These are phyloP conservation scores for Planiliza haematocheilus DNA, from an alignment of 2,113 vertebrate species.

Conservation along the genomic window DNA sequence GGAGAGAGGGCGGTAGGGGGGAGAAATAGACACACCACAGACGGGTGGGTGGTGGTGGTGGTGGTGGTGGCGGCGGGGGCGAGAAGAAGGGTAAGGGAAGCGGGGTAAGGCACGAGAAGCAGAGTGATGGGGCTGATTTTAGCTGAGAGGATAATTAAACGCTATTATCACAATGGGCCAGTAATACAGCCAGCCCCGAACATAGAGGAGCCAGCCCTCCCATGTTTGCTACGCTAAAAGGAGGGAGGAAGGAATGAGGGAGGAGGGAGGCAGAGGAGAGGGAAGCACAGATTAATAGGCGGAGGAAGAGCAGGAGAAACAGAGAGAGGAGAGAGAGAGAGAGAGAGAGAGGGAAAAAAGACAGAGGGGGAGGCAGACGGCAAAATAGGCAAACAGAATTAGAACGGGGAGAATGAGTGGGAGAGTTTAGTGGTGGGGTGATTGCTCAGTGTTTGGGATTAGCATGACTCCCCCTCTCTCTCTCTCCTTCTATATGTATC, in stretches of 20 bases:
- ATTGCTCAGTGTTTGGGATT: conserved; percentile 82
- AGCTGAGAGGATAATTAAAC: conserved; percentile 81
- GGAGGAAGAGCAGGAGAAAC: too few relatives aligned
- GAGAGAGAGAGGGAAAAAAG: conserved; percentile 55
- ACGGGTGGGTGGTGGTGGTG: conserved; percentile 37
- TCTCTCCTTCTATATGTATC: conserved; percentile 46
- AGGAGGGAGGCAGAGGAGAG: conserved; percentile 12
- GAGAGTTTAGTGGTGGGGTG: conserved; percentile 74
- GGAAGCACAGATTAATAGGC: neutral
- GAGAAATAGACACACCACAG: conserved; percentile 70
- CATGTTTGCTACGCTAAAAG: conserved; percentile 68
- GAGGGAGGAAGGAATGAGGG: conserved; percentile 60
- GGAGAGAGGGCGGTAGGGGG: conserved; percentile 33
- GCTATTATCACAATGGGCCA: conserved; percentile 81
- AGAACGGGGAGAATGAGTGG: conserved; percentile 74
- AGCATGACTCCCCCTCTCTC: conserved; percentile 63
- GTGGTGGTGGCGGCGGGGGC: neutral
- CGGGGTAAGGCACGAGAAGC: conserved; percentile 50
- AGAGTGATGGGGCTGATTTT: conserved; percentile 81
- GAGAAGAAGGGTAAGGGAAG: conserved; percentile 10
- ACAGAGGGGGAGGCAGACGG: conserved; percentile 57
- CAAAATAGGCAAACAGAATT: conserved; percentile 78
- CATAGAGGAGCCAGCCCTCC: conserved; percentile 71
- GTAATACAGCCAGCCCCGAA: conserved; percentile 75
- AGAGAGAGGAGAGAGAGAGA: conserved; percentile 41